Conservation (phyloP, 2,797 vertebrate species). For the Thripadectes ignobilis region DNA sequence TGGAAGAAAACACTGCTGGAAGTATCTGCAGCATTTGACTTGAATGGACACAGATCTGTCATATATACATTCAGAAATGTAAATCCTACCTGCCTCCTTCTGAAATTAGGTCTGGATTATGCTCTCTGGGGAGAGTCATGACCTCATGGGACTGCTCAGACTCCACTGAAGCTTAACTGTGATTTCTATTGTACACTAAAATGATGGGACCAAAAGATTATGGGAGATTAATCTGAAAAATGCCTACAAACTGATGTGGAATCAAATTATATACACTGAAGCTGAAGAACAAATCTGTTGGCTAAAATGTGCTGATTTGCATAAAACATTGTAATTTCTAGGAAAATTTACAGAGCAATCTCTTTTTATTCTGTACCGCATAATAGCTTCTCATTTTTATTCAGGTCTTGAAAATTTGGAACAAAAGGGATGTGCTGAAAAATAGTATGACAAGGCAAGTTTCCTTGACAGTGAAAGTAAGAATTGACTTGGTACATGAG, state of each 20-base stretch:
- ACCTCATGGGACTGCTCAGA: not conserved
- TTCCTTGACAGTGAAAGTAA: not conserved
- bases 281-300: constrained; percentile 14
- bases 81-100: not conserved
- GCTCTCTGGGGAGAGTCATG: not conserved
- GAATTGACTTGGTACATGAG: not conserved
- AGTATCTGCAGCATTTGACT: not conserved
- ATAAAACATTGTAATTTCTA: constrained; percentile 17
- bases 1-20: not conserved
- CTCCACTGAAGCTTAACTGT: not conserved
- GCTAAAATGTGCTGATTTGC: constrained; percentile 31
- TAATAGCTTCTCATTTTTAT: constrained; percentile 55
- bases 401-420: constrained; percentile 29
- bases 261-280: not conserved
- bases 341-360: constrained; percentile 27
- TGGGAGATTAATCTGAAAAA: not conserved
- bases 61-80: not conserved
- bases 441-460: constrained; percentile 3
- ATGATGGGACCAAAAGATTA: not conserved
- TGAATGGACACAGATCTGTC: not conserved
- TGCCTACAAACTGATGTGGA: not conserved
- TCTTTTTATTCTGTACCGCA: constrained; percentile 46
- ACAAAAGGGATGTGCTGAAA: constrained; percentile 28
- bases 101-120: not conserved
- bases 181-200: not conserved